Evolutionary conservation across 2,888 invertebrate genomes (phyloP).

Genomic region (Drosophila heteroneura): DNA sequence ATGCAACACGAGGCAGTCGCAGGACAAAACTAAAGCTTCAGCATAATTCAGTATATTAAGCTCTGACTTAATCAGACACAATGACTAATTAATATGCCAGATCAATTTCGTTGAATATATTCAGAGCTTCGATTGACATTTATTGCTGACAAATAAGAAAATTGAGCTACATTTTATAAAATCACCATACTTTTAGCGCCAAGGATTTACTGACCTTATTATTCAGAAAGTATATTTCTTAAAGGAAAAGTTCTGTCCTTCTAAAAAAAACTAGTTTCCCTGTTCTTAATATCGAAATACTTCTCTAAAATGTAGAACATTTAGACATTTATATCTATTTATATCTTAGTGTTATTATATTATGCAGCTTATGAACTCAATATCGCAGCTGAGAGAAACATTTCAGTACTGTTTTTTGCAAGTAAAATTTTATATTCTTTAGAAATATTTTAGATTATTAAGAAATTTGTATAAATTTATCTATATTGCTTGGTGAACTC

Average conservation of each 20-base stretch:
- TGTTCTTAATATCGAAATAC: neutral
- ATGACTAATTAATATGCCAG: neutral
- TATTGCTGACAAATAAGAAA: neutral
- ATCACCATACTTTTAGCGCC: neutral
- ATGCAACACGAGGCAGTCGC: slow-evolving; percentile 24
- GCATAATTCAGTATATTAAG: slow-evolving; percentile 8
- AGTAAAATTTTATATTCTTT: no score
- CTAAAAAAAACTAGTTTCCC: neutral
- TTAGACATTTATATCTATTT: neutral
- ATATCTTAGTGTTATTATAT: neutral
- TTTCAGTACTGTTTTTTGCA: no score
- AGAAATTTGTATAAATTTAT: no score
- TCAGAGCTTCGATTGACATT: neutral
- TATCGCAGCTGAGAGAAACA: no score
- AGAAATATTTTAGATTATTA: no score
- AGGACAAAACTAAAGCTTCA: slow-evolving; percentile 11
- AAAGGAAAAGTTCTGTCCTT: neutral
- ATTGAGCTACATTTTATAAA: neutral
- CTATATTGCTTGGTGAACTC: no score
- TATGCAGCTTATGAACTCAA: neutral
- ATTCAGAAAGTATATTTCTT: neutral
- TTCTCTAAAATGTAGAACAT: neutral
- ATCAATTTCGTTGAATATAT: neutral
- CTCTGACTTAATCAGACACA: neutral
- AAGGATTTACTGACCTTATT: neutral